A percentile compares a stretch with the other conserved stretches of the same genome.
Evolutionary conservation across 1,140 invertebrate species (phyloP).

Genomic region (Eubasilissa regina): DNA sequence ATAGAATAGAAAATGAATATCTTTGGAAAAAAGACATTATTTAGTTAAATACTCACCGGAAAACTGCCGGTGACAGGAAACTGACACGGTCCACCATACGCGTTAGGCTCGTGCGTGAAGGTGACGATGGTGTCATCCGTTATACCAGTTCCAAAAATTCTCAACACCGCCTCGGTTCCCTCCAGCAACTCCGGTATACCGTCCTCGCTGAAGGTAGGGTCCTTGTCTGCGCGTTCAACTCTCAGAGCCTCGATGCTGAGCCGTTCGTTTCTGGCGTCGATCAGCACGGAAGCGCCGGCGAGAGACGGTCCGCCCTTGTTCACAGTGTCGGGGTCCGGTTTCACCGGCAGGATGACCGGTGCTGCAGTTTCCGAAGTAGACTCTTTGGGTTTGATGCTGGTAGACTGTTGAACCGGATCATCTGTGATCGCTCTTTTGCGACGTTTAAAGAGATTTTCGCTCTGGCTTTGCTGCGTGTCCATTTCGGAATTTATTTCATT

Average conservation of each 20-base stretch:
- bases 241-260: conserved; percentile 74
- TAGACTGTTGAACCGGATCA: not conserved
- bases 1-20: too few species aligned
- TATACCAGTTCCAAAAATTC: conserved; percentile 84
- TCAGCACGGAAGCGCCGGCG: not conserved
- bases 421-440: not conserved
- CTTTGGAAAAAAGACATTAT: too few species aligned
- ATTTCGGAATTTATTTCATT: not conserved
- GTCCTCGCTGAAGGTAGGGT: conserved; percentile 74
- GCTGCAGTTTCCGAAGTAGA: not conserved
- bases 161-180: conserved; percentile 73
- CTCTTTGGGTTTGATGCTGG: not conserved
- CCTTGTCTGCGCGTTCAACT: conserved; percentile 76
- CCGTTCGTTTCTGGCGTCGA: not conserved
- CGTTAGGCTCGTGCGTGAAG: conserved; percentile 76
- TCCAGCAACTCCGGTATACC: conserved; percentile 80
- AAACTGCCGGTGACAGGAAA: conserved; percentile 70
- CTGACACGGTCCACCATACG: conserved; percentile 72
- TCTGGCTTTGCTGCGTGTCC: not conserved
- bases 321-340: not conserved
- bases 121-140: conserved; percentile 78
- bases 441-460: not conserved
- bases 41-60: conserved; percentile 66
- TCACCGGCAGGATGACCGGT: not conserved
- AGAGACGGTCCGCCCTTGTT: not conserved